A percentile compares a stretch with the other conserved stretches of the same genome.
phyloP scores from a whole-genome alignment of 2,888 invertebrate genomes.

The Gasteruption jaculator region DNA sequence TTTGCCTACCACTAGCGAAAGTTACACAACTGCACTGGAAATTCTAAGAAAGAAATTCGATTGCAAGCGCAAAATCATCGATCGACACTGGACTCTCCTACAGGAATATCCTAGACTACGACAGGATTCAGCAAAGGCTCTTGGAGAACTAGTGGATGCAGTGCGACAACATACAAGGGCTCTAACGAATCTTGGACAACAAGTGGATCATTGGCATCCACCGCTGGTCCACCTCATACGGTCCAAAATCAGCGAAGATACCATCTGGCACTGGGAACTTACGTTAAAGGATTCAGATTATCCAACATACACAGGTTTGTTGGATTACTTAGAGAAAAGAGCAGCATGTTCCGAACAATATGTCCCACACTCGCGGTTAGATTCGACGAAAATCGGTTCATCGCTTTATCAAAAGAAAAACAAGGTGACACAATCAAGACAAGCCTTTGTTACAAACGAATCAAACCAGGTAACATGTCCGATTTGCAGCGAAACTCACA shows the following conservation, averaged over 20 bases:
- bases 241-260: slow-evolving; percentile 11
- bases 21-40: slow-evolving; percentile 7
- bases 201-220: slow-evolving; percentile 3
- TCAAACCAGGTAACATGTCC: too few relatives aligned
- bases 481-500: not conserved
- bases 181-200: slow-evolving; percentile 5
- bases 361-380: too few relatives aligned
- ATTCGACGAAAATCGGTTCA: too few relatives aligned
- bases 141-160: slow-evolving; percentile 11
- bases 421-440: too few relatives aligned
- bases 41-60: slow-evolving; percentile 11
- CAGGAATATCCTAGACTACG: slow-evolving; percentile 10
- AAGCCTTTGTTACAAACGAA: too few relatives aligned
- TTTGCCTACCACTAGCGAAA: slow-evolving; percentile 6
- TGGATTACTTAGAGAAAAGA: slow-evolving; percentile 11
- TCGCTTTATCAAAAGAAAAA: too few relatives aligned
- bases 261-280: slow-evolving; percentile 13
- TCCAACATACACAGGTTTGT: slow-evolving; percentile 4
- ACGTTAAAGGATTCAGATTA: not conserved
- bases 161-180: slow-evolving; percentile 9
- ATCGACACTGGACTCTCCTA: slow-evolving; percentile 10
- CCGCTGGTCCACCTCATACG: slow-evolving; percentile 11
- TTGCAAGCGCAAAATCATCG: slow-evolving; percentile 7
- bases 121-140: slow-evolving; percentile 8
- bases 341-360: slow-evolving; percentile 12